Conservation (phyloP, 2,888 invertebrate species). For the Hirtodrosophila trivittata region DNA sequence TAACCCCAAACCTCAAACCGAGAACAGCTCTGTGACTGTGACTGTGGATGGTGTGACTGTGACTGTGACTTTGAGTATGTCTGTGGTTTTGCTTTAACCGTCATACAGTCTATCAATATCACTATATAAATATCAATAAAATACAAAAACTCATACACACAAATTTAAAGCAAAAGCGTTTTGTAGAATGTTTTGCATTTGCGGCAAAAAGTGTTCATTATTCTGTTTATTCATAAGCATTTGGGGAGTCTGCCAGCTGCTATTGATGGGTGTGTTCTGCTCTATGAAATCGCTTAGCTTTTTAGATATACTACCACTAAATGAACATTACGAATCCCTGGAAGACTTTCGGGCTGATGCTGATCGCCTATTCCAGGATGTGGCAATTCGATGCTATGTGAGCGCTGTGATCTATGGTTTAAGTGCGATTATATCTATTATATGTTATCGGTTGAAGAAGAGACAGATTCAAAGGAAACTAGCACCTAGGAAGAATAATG, state of each 20-base stretch:
- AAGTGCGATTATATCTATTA: constrained; percentile 14
- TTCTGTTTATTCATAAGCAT: constrained; percentile 53
- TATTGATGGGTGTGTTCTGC: constrained; percentile 47
- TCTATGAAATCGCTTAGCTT: constrained; percentile 28
- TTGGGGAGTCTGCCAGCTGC: constrained; percentile 57
- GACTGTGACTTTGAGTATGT: neutral
- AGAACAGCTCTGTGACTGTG: too few relatives aligned
- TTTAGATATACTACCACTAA: constrained; percentile 18
- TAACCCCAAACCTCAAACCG: too few relatives aligned
- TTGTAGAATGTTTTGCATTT: constrained; percentile 40
- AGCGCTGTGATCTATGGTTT: constrained; percentile 31
- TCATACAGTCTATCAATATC: constrained; percentile 14
- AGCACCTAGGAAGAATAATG: too few relatives aligned
- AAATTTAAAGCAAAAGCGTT: constrained; percentile 1
- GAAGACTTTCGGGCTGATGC: constrained; percentile 24
- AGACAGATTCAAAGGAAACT: neutral
- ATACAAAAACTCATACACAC: neutral
- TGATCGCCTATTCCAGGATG: constrained; percentile 4
- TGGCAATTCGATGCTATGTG: constrained; percentile 46
- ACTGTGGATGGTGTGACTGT: neutral
- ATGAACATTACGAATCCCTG: neutral
- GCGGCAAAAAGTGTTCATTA: constrained; percentile 38
- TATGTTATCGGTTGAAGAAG: constrained; percentile 16
- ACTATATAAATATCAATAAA: neutral
- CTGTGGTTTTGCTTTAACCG: constrained; percentile 23